These are phyloP conservation scores for Apogon hyalosoma DNA, from an alignment of 2,797 vertebrate species.

Conservation along the genomic window DNA sequence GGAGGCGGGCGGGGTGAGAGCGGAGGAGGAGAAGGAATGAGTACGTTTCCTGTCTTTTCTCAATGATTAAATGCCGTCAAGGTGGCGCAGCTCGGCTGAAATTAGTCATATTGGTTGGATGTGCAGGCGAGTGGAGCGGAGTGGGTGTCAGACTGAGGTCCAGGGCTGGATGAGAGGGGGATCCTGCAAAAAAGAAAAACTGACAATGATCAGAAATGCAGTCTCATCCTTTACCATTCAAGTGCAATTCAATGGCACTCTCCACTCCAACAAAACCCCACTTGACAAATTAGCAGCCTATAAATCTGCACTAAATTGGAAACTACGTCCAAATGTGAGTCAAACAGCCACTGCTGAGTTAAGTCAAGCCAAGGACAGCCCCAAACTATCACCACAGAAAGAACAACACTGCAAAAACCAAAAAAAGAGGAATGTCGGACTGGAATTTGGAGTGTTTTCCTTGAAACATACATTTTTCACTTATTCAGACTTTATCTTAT, in stretches of 20 bases:
- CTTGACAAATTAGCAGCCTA: not conserved
- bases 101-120: slow-evolving; percentile 60
- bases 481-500: too few relatives aligned
- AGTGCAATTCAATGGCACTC: slow-evolving; percentile 3
- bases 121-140: slow-evolving; percentile 39
- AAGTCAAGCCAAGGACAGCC: too few relatives aligned
- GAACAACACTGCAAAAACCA: too few relatives aligned
- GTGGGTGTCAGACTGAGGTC: slow-evolving; percentile 53
- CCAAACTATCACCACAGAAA: too few relatives aligned
- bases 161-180: slow-evolving; percentile 17
- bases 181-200: slow-evolving; percentile 25
- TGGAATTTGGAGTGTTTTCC: too few relatives aligned
- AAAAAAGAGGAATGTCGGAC: too few relatives aligned
- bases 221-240: slow-evolving; percentile 22
- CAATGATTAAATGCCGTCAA: slow-evolving; percentile 74
- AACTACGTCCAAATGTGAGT: slow-evolving; percentile 11
- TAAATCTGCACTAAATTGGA: not conserved
- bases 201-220: slow-evolving; percentile 29
- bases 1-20: slow-evolving; percentile 53
- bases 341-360: slow-evolving; percentile 15
- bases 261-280: not conserved
- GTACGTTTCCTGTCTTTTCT: slow-evolving; percentile 73
- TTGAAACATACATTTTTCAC: too few relatives aligned
- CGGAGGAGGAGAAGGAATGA: slow-evolving; percentile 60
- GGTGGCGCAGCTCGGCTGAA: slow-evolving; percentile 71